Percentiles rank a stretch among this genome's conserved stretches.
These are phyloP conservation scores for Oreotragus oreotragus DNA, from an alignment of 2,113 vertebrate species.

Conservation along the genomic window DNA sequence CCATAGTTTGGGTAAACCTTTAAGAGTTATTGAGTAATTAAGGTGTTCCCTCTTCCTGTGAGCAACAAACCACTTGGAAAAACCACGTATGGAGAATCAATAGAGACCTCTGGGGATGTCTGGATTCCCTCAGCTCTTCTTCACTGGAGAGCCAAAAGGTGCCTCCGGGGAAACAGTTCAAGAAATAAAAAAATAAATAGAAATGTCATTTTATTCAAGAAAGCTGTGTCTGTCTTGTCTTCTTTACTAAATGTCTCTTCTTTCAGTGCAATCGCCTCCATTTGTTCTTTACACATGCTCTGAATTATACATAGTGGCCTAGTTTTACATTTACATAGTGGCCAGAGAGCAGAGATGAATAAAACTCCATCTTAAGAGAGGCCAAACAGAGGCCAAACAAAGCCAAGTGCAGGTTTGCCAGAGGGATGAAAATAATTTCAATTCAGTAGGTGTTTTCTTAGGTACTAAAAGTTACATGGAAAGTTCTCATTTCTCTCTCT, in stretches of 20 bases:
- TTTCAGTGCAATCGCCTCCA: background rate
- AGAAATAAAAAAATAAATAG: constrained; percentile 26
- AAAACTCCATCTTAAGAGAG: constrained; percentile 1
- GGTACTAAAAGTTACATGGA: constrained; percentile 17
- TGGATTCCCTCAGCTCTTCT: constrained; percentile 46
- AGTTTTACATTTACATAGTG: constrained; percentile 44
- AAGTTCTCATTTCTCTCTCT: background rate
- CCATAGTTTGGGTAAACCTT: background rate
- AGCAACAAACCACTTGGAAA: constrained; percentile 41
- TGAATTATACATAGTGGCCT: constrained; percentile 64
- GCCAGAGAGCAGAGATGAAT: constrained; percentile 47
- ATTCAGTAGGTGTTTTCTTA: constrained; percentile 38
- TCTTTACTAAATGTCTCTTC: background rate
- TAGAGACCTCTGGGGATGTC: constrained; percentile 31
- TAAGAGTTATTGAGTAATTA: constrained; percentile 37
- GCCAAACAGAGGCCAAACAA: constrained; percentile 29
- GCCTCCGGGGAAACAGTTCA: constrained; percentile 2
- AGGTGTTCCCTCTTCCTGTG: background rate
- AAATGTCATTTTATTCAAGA: background rate
- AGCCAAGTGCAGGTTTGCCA: constrained; percentile 41
- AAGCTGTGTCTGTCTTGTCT: background rate
- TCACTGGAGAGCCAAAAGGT: background rate
- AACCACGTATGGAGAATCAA: constrained; percentile 62
- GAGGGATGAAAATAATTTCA: constrained; percentile 48
- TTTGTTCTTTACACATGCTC: constrained; percentile 48